phyloP scores from a whole-genome alignment of 2,888 invertebrate genomes.

The Frankliniella intonsa region DNA sequence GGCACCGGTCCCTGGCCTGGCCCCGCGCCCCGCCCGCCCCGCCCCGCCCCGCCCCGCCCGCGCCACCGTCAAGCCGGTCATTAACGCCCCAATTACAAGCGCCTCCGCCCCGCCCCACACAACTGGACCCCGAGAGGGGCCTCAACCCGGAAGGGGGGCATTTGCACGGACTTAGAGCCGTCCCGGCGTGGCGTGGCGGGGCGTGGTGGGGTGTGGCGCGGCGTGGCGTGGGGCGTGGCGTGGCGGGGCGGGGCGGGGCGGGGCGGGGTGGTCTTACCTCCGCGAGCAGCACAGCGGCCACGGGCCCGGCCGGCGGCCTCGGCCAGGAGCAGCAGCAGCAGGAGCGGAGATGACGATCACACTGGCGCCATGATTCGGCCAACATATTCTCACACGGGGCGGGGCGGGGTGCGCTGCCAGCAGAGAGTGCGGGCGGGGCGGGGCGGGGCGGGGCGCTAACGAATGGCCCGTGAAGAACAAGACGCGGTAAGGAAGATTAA shows the following conservation, averaged over 20 bases:
- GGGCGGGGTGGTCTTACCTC: background rate
- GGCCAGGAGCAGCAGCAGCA: no score
- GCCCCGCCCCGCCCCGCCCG: background rate
- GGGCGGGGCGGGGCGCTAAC: background rate
- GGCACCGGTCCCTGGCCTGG: no score
- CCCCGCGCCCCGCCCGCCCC: background rate
- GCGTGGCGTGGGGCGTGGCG: background rate
- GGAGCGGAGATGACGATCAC: no score
- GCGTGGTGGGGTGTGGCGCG: background rate
- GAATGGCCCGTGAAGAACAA: slow-evolving; percentile 23
- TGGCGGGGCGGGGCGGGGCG: background rate
- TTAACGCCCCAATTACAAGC: slow-evolving; percentile 22
- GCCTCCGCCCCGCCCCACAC: background rate
- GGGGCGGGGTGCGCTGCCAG: background rate
- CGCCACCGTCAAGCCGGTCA: background rate
- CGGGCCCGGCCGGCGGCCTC: no score
- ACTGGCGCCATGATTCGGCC: no score
- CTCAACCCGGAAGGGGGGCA: background rate
- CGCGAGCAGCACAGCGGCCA: no score
- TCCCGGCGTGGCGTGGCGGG: background rate
- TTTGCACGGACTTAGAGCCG: background rate
- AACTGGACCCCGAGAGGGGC: no score
- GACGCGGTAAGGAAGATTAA: slow-evolving; percentile 26
- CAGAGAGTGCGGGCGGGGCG: background rate
- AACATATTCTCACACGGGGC: background rate